Base-by-base conservation (phyloP, 2,113 vertebrate species). In the Saimiri boliviensis region DNA sequence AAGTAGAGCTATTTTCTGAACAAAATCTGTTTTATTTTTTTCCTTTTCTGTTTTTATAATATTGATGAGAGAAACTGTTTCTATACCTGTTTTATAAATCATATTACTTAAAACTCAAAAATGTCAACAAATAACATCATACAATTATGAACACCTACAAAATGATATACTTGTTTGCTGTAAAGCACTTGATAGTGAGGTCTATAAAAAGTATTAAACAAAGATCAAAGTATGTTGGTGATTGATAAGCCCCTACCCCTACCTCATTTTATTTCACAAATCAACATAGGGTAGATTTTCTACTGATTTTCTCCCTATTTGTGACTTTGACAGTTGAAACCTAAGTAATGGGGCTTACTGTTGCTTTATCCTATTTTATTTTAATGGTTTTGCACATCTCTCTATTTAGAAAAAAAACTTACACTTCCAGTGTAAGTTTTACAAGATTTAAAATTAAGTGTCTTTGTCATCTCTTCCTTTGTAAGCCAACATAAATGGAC, bases 1-100 rank as follows among this genome's bases (percentile, higher is more conserved):
- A 95, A 47, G 20, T 25, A 77, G 8, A 89, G 74, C 3, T 71
- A 90, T 70, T 97, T 95, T 97, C 74, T 93, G 17, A 83, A 56
- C 30, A 85, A 73, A 83, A 76, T 68, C 63, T 74, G 84, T 35
- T 82, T 16, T 68, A 54, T 68, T 35, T 85, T 16, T 76, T 70
- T 42, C 54, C 68, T 63, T 60, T 71, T 85, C 32, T 37, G 8
- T 37, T 52, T 68, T 40, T 79, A 79, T n/a, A 70, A 92, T 23
- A 54, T 56, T 76, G 49, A 95, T 58, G 40, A 81, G 25, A 89
- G 23, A 92, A 91, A 81, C 6, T 86, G 35, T 84, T 95, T 92
- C 70, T 79, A 30, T 77, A 90, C 5, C 70, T 86, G 27, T 56
- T 92, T 89, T 86, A 84, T 86, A 20, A 81, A 85, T 79, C 49